These are phyloP conservation scores for Cathartes aura DNA, from an alignment of 2,113 vertebrate genomes.

Conservation along the genomic window DNA sequence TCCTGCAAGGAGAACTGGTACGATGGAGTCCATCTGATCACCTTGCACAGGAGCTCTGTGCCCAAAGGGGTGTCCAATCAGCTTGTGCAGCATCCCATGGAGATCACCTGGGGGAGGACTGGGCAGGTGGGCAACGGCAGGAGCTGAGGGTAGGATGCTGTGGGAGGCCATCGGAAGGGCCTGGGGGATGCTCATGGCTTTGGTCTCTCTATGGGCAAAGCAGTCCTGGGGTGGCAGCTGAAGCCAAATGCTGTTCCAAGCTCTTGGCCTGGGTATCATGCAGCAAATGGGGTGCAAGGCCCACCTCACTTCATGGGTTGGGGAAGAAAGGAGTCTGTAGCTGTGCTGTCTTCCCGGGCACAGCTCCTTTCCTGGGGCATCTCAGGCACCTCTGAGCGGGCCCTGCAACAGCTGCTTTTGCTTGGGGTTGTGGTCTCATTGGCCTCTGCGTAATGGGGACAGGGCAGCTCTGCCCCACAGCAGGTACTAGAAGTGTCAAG, in stretches of 20 bases:
- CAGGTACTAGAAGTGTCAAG: neutral
- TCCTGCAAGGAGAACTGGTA: neutral
- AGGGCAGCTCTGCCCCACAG: neutral
- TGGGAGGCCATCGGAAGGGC: fast-evolving
- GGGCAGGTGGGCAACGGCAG: neutral
- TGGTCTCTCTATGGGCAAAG: neutral
- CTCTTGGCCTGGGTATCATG: neutral
- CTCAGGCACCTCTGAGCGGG: neutral
- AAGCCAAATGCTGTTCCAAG: neutral
- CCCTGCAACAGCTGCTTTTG: neutral
- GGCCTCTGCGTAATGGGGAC: neutral
- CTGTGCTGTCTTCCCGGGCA: neutral
- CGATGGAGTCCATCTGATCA: neutral
- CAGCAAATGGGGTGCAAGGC: neutral
- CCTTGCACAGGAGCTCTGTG: neutral
- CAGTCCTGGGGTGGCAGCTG: neutral
- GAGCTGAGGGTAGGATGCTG: neutral
- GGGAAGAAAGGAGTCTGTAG: neutral
- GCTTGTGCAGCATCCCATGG: neutral
- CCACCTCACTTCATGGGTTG: neutral
- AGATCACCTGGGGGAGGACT: neutral
- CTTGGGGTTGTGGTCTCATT: neutral
- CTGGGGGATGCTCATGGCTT: neutral
- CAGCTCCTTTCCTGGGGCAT: neutral
- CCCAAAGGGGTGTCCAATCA: neutral